A percentile compares a stretch with the other conserved stretches of the same genome.
These are phyloP conservation scores for Diuraphis noxia DNA, from an alignment of 1,140 invertebrate species.

Conservation along the genomic window DNA sequence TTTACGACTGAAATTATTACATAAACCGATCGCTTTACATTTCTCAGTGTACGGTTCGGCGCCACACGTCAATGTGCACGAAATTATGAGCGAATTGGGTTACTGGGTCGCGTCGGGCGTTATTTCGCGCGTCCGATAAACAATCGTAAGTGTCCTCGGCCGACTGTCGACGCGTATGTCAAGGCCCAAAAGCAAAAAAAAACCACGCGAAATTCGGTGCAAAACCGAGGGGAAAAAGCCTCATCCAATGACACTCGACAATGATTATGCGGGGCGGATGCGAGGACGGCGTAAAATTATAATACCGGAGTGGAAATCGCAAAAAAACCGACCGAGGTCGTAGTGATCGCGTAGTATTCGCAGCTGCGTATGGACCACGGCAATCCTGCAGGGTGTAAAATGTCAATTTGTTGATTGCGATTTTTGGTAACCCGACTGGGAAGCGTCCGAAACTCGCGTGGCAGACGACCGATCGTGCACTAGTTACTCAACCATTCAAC, in stretches of 20 bases:
- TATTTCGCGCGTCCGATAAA: conserved; percentile 5
- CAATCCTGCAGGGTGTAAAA: neutral
- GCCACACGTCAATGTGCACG: neutral
- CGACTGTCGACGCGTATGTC: neutral
- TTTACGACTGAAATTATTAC: neutral
- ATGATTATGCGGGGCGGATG: neutral
- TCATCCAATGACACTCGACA: neutral
- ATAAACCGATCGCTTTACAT: neutral
- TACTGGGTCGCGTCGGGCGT: neutral
- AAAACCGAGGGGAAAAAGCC: neutral
- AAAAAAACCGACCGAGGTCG: neutral
- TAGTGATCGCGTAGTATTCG: neutral
- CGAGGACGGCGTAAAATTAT: neutral
- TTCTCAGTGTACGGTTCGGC: neutral
- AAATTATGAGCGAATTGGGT: neutral
- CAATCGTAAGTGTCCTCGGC: neutral
- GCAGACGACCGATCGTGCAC: neutral
- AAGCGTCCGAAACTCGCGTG: neutral
- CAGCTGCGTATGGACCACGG: too few species aligned
- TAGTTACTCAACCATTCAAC: neutral
- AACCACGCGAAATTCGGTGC: neutral
- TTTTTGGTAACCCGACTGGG: neutral
- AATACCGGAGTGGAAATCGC: neutral
- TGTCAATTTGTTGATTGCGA: neutral
- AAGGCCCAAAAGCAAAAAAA: conserved; percentile 21